Evolutionary conservation across 2,888 invertebrate genomes (phyloP), one percentile per base, ranked within the genome.

Genomic region (Eutolmus rufibarbis): DNA sequence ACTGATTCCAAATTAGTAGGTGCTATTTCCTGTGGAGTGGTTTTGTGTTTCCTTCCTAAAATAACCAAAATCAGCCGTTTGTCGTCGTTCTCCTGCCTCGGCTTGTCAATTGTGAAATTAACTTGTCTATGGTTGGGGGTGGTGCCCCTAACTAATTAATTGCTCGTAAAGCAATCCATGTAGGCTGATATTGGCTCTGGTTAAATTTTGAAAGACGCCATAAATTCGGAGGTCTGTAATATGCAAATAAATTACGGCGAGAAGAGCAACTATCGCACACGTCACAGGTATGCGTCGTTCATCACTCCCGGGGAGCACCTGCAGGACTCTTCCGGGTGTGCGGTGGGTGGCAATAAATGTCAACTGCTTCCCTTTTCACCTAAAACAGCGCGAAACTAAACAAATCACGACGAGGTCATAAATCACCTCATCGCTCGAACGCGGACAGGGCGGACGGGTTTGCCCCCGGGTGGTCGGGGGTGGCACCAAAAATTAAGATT

Each of bases 401-500:
- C 78, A 40, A 78, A 78, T 78, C 78, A 78, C 78, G 78, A 43
- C 3, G 8, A 43, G 12, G 23, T 40, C 7, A 78, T 78, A 78
- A 78, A 78, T 78, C 43, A 78, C 46, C n/a, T 43, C 78, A 40
- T 78, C 78, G 43, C 46, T 12, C 78, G 19, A 2, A n/a, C 66
- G 66, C 28, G 66, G 12, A 28, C 19, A n/a, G 23, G 12, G 4
- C 9, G 3, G 23, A 9, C 19, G 66, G 23, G 51, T 16, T 51
- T 16, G n/a, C n/a, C n/a, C 57, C 57, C 23, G 1, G 19, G 57
- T 19, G 16, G 57, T 23, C 19, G 57, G 5, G 5, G 46, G 28
- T 37, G 31, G 31, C 51, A n/a, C 46, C 19, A 51, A 79, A 79
- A 51, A 79, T 79, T 79, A 51, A 79, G 51, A 79, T 79, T 79